phyloP scores from a whole-genome alignment of 2,888 invertebrate species.

The Ophraella communa region DNA sequence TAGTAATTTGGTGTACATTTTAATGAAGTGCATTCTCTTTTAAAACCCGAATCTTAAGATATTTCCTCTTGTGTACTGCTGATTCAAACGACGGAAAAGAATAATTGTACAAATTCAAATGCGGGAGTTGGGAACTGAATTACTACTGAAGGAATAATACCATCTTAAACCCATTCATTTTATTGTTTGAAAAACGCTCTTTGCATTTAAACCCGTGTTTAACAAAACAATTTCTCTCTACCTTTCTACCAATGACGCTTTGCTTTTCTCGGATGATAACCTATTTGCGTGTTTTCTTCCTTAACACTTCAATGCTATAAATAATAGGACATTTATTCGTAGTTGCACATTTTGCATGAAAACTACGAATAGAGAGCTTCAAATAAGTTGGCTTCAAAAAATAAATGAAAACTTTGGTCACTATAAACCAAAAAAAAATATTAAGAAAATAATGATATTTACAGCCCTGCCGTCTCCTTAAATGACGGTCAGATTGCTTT shows the following conservation, averaged over 20 bases:
- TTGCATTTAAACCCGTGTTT: slow-evolving; percentile 21
- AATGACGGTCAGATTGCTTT: too few species aligned
- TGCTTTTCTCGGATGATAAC: slow-evolving; percentile 2
- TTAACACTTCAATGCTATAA: slow-evolving; percentile 3
- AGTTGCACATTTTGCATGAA: not conserved
- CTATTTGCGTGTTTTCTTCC: slow-evolving; percentile 1
- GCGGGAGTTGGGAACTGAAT: slow-evolving; percentile 19
- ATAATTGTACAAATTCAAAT: slow-evolving; percentile 28
- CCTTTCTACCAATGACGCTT: slow-evolving; percentile 1
- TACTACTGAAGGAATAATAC: slow-evolving; percentile 24
- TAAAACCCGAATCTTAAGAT: not conserved
- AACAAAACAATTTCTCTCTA: slow-evolving; percentile 14
- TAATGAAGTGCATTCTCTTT: not conserved
- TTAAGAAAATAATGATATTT: too few species aligned
- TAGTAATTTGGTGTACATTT: slow-evolving; percentile 7
- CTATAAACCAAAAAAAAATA: too few species aligned
- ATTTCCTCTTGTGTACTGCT: not conserved
- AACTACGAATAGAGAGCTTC: not conserved
- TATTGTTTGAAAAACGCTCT: slow-evolving; percentile 24
- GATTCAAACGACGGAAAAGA: slow-evolving; percentile 16
- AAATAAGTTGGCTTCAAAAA: not conserved
- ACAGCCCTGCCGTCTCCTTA: too few species aligned
- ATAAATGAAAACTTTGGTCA: not conserved
- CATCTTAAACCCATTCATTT: slow-evolving; percentile 22
- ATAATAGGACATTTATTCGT: too few species aligned